A percentile compares a stretch with the other conserved stretches of the same genome.
These are phyloP conservation scores for Harpalus rufipes DNA, from an alignment of 2,888 invertebrate genomes.

Conservation along the genomic window DNA sequence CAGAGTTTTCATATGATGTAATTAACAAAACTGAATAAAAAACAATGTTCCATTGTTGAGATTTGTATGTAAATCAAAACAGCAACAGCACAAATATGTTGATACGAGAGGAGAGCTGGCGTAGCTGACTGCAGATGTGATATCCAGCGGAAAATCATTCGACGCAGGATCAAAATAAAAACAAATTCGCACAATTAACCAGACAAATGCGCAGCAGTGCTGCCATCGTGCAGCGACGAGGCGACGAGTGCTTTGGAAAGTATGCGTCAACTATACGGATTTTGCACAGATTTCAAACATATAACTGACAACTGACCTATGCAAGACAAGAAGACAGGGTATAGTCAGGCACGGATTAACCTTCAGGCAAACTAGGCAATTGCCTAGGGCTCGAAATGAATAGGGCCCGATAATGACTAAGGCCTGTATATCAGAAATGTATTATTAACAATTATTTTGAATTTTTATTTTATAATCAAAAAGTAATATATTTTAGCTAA, in stretches of 20 bases:
- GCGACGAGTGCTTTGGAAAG: constrained; percentile 19
- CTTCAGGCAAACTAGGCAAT: no score
- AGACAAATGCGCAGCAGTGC: constrained; percentile 24
- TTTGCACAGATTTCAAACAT: neutral
- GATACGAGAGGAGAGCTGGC: constrained; percentile 11
- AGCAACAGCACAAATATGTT: constrained; percentile 22
- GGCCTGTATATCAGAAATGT: no score
- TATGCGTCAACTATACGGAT: constrained; percentile 11
- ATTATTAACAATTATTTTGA: no score
- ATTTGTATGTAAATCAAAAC: constrained; percentile 37
- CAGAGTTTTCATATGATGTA: neutral
- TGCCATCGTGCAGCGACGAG: constrained; percentile 14
- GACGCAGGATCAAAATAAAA: constrained; percentile 51
- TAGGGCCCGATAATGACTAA: no score
- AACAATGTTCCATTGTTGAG: constrained; percentile 25
- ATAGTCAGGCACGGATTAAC: no score
- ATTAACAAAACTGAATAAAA: constrained; percentile 22
- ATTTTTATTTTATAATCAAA: no score
- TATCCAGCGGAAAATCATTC: constrained; percentile 13
- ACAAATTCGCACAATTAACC: constrained; percentile 55
- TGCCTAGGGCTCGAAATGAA: no score
- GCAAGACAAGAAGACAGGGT: neutral
- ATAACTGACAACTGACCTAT: neutral
- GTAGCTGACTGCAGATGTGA: constrained; percentile 39
- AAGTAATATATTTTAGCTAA: no score